Base-by-base conservation (phyloP, 2,888 invertebrate species). In the Catotricha subobsoleta region DNA sequence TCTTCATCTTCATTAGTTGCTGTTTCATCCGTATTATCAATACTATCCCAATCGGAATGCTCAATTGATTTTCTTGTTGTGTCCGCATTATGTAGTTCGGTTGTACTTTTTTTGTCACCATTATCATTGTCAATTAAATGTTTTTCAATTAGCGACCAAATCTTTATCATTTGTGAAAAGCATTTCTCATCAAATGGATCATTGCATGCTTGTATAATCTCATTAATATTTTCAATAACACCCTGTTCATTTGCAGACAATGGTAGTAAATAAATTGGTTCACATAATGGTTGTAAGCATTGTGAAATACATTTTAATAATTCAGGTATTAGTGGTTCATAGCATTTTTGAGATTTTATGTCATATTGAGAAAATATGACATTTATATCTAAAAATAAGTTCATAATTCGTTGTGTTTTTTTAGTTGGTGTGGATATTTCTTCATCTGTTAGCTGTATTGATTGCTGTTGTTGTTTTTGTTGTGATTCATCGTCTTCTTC, bases 381-480 rank as follows among this genome's bases (percentile, higher is more conserved):
- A 44, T 59, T 58, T 29, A 62, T 59, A 44, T 63, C 62, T 40
- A 63, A 50, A 46, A 62, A 63, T 36, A 58, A 54, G 42, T 55
- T 58, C 49, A 60, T 59, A n/a, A 55, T 54, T 45, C 59, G 59
- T 29, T 54, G 50, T 34, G 54, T 52, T 41, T 52, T 51, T 39
- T 53, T 49, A 16, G 54, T 50, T 12, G 53, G 51, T 4, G 51
- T 46, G 1, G 47, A 40, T n/a, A 46, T 46, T 10, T 49, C 50
- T 7, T 47, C 46, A 33, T 44, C 46, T 3, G 39, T 45, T n/a
- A n/a, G n/a, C n/a, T n/a, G n/a, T 1, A 43, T 27, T 25, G 44
- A 37, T 31, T 44, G 39, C 21, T 47, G 9, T 13, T 12, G 18
- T 10, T 29, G 19, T 8, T 28, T 39, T 8, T 19, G 39, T 45